Percentiles rank a stretch among this genome's conserved stretches.
Conservation (phyloP, 2,113 vertebrate genomes). For the Pampusana beccarii region DNA sequence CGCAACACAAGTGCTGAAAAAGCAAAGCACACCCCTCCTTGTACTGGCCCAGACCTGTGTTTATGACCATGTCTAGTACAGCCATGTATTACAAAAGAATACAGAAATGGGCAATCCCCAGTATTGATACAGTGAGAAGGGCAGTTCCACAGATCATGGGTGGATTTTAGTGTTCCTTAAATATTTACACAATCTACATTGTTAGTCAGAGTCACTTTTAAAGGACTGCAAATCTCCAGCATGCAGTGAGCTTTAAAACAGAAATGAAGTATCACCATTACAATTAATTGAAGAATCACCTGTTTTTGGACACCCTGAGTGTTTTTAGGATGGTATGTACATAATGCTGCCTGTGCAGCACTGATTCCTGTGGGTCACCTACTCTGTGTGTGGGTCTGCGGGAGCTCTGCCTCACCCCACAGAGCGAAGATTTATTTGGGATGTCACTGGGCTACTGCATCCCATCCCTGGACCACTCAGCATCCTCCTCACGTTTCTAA, state of each 20-base stretch:
- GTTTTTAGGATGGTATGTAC: neutral
- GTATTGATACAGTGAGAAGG: neutral
- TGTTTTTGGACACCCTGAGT: neutral
- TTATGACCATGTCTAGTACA: neutral
- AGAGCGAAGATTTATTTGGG: neutral
- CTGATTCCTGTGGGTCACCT: neutral
- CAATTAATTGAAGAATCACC: neutral
- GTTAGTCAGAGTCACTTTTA: accelerated
- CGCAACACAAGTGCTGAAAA: neutral
- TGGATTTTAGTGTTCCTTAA: neutral
- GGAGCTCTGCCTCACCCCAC: neutral
- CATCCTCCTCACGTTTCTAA: neutral
- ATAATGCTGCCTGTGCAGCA: neutral
- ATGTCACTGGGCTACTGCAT: neutral
- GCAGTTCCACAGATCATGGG: neutral
- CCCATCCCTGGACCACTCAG: accelerated
- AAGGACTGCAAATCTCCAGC: neutral
- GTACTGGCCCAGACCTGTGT: neutral
- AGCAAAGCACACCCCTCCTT: neutral
- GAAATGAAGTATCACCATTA: neutral
- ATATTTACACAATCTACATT: neutral
- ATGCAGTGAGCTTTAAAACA: neutral
- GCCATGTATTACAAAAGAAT: neutral
- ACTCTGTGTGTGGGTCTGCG: neutral
- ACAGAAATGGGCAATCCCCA: neutral